Evolutionary conservation across 2,888 invertebrate genomes (phyloP).

Genomic region (Oscheius onirici): DNA sequence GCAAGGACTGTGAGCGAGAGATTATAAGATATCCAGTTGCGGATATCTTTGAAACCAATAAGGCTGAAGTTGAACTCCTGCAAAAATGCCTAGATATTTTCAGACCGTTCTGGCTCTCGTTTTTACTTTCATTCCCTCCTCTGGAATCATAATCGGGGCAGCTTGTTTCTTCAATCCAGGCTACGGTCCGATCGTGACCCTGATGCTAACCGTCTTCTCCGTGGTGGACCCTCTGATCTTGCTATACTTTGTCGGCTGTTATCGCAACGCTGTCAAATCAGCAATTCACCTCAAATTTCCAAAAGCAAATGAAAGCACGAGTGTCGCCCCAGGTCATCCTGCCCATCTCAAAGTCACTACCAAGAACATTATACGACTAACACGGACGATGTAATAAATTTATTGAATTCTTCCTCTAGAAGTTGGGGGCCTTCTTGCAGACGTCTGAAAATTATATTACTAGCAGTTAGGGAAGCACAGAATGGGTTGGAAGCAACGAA

Average conservation of each 20-base stretch:
- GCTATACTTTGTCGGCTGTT: conserved; percentile 27
- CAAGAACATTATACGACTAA: neutral
- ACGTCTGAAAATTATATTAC: neutral
- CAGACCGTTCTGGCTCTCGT: conserved; percentile 2
- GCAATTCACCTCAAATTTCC: conserved; percentile 6
- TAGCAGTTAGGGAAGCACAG: too few relatives aligned
- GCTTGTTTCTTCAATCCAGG: neutral
- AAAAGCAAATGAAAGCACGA: neutral
- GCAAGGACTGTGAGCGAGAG: too few relatives aligned
- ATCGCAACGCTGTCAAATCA: conserved; percentile 19
- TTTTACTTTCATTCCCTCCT: conserved; percentile 19
- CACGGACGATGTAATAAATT: neutral
- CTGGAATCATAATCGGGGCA: neutral
- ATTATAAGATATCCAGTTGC: too few relatives aligned
- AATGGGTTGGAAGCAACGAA: too few relatives aligned
- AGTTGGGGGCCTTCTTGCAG: conserved; percentile 25
- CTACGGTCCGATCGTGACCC: neutral
- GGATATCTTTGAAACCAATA: too few relatives aligned
- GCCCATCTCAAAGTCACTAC: neutral
- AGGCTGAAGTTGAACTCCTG: too few relatives aligned
- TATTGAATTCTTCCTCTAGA: conserved; percentile 1
- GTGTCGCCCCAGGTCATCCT: neutral
- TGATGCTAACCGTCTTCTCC: conserved; percentile 12
- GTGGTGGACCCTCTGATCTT: conserved; percentile 18
- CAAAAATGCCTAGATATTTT: neutral